Conservation (phyloP, 2,797 vertebrate species). For the Enteromius fasciolatus region DNA sequence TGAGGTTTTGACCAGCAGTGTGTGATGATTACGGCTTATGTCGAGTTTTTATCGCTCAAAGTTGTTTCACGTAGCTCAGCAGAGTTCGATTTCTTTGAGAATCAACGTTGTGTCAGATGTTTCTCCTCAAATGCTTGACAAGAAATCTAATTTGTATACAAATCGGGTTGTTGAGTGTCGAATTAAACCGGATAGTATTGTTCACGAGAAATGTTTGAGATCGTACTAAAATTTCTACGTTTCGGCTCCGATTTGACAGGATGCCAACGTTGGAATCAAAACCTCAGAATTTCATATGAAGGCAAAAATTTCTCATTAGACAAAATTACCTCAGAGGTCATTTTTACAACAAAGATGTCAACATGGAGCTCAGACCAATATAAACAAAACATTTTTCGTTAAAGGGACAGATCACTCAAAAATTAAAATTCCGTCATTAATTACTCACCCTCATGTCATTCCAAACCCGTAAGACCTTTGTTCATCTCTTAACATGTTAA, state of each 20-base stretch:
- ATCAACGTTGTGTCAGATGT: not conserved
- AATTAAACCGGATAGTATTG: not conserved
- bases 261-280: not conserved
- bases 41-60: not conserved
- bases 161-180: not conserved
- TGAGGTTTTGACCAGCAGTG: slow-evolving; percentile 11
- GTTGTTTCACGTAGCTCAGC: not conserved
- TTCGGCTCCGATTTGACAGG: not conserved
- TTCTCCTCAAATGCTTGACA: not conserved
- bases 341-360: not conserved
- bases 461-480: too few species aligned
- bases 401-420: not conserved
- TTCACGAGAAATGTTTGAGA: not conserved
- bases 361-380: not conserved
- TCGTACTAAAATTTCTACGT: not conserved
- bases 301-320: not conserved
- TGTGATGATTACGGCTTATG: not conserved
- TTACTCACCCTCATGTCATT: not conserved
- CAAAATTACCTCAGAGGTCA: not conserved
- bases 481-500: not conserved
- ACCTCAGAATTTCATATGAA: not conserved
- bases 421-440: not conserved
- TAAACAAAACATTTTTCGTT: not conserved
- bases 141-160: not conserved
- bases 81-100: not conserved